Conservation (phyloP, 1,140 invertebrate genomes). For the Drosophila ohnishii region DNA sequence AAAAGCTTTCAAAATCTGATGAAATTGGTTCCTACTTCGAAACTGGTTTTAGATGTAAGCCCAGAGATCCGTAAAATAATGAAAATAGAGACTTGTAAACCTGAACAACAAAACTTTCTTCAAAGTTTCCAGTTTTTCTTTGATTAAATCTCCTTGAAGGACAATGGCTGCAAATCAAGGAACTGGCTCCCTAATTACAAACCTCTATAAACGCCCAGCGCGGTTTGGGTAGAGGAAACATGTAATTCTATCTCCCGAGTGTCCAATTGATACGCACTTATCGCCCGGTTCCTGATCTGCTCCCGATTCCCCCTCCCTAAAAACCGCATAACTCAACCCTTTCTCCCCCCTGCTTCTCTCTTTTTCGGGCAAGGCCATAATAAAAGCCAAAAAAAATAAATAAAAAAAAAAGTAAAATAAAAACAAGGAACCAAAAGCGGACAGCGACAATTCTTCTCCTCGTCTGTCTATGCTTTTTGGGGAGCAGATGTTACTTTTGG, state of each 20-base stretch:
- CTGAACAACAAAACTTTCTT: neutral
- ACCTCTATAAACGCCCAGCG: neutral
- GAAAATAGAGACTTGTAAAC: neutral
- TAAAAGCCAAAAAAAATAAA: constrained; percentile 30
- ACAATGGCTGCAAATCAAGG: constrained; percentile 35
- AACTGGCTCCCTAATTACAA: constrained; percentile 13
- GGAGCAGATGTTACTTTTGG: constrained; percentile 76
- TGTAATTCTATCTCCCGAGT: constrained; percentile 43
- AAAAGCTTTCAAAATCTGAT: neutral
- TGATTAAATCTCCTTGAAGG: neutral
- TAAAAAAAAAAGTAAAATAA: neutral
- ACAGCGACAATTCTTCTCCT: constrained; percentile 68
- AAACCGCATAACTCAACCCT: constrained; percentile 29
- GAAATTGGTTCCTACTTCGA: neutral
- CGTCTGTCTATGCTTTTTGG: constrained; percentile 64
- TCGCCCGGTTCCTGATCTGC: constrained; percentile 31
- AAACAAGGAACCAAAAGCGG: constrained; percentile 23
- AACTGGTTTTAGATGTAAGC: neutral
- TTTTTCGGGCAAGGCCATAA: constrained; percentile 43
- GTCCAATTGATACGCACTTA: constrained; percentile 47
- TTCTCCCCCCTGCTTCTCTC: neutral
- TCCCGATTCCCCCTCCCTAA: constrained; percentile 1
- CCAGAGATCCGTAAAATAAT: neutral
- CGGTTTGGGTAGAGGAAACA: neutral
- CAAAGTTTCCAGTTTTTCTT: too few species aligned